phyloP scores from a whole-genome alignment of 2,113 vertebrate species.

The Coptodon rendalli region DNA sequence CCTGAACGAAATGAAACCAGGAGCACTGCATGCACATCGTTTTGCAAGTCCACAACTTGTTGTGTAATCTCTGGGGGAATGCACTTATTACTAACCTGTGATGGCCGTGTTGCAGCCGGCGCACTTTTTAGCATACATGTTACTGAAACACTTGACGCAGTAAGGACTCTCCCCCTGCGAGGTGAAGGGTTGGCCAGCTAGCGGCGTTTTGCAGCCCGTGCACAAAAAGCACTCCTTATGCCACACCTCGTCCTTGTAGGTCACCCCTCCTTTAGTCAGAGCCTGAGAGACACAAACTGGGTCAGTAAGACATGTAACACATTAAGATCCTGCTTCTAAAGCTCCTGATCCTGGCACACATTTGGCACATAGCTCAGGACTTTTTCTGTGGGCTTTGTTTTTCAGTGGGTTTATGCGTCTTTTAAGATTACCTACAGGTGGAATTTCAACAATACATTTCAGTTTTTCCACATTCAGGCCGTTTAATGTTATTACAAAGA shows the following conservation, averaged over 20 bases:
- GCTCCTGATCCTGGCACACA: background rate
- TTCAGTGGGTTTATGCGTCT: background rate
- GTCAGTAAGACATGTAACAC: background rate
- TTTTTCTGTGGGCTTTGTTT: background rate
- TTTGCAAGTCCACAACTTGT: background rate
- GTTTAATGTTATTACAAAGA: background rate
- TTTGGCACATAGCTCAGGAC: background rate
- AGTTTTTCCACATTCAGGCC: background rate
- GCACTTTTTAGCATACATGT: conserved; percentile 92
- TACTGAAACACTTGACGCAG: conserved; percentile 92
- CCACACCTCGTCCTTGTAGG: conserved; percentile 90
- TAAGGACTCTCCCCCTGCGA: conserved; percentile 89
- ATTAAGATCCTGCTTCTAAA: background rate
- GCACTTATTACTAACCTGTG: conserved; percentile 78
- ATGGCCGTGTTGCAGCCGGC: conserved; percentile 87
- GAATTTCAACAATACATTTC: background rate
- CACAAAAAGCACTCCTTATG: conserved; percentile 95
- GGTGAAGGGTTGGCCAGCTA: conserved; percentile 93
- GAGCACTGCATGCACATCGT: background rate
- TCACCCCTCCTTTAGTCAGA: conserved; percentile 91
- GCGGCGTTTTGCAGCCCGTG: conserved; percentile 78
- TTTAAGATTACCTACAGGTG: background rate
- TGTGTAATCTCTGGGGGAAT: background rate
- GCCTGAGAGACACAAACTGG: conserved; percentile 65
- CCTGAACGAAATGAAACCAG: background rate